Base-by-base conservation (phyloP, 2,888 invertebrate species). In the Ophonus ardosiacus region DNA sequence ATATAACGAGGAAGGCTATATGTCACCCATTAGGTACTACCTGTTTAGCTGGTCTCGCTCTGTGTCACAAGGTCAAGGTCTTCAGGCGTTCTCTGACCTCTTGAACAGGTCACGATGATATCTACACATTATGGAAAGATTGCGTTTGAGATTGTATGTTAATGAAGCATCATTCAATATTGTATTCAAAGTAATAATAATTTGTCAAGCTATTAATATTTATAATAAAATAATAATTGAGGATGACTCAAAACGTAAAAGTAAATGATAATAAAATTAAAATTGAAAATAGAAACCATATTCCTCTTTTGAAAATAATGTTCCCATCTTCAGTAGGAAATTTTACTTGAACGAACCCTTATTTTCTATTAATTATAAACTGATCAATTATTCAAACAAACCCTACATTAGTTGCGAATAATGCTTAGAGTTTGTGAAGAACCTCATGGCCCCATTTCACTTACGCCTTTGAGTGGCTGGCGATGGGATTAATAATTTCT, bases 401-500 rank as follows among this genome's bases (percentile, higher is more conserved):
- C 6, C 7, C 7, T 13, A 10, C 4, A 51, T 51, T 51, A 51
- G 43, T 13, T 51, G 43, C 43, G 43, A 10, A 1, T 31, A 31
- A 31, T 1, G 31, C 31, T 31, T 31, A 1, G 31, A 31, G 31
- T 31, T n/a, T 5, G 68, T 40, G n/a, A 5, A 24, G 21, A 21
- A 63, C 24, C 40, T 38, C 43, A 31, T 40, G 80, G 13, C 80
- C 80, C 80, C 80, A 21, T 80, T 82, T 18, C 24, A 82, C 68
- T 15, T 24, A 81, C 65, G 63, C 56, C 82, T 24, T 71, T 82
- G 71, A 74, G 71, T 74, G 71, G 7, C 43, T 74, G 43, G 40
- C 71, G 51, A 68, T 68, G 38, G 38, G 51, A 82, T 82, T 82
- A 82, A 71, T 82, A 82, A 82, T 82, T 82, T 68, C 40, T 82